Percentiles rank a stretch among this genome's conserved stretches.
Conservation (phyloP, 2,797 vertebrate genomes). For the Carduelis carduelis region DNA sequence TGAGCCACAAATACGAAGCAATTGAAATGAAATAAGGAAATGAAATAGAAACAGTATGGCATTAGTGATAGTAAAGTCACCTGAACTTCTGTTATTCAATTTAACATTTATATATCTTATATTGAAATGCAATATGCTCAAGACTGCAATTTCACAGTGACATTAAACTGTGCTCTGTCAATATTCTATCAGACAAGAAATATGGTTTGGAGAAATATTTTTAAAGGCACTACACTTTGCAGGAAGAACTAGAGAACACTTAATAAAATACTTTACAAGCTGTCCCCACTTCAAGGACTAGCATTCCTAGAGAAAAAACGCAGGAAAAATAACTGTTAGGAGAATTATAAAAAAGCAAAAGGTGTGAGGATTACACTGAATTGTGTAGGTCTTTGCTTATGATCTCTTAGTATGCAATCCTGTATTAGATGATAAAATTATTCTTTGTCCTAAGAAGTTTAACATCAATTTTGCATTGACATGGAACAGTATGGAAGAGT, state of each 20-base stretch:
- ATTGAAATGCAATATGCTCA: constrained; percentile 26
- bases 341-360: not conserved
- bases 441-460: not conserved
- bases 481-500: not conserved
- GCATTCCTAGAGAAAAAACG: not conserved
- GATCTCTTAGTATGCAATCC: not conserved
- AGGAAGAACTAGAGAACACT: not conserved
- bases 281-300: not conserved
- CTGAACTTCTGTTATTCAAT: not conserved
- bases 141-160: constrained; percentile 31
- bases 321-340: not conserved
- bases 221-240: not conserved
- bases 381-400: not conserved
- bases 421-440: not conserved
- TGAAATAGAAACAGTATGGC: not conserved
- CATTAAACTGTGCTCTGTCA: constrained; percentile 11
- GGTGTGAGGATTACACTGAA: not conserved
- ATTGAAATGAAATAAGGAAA: not conserved
- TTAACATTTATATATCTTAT: not conserved
- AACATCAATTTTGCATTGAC: not conserved
- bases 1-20: not conserved
- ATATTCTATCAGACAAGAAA: constrained; percentile 5
- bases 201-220: not conserved
- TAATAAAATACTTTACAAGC: not conserved
- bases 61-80: not conserved